A percentile compares a stretch with the other conserved stretches of the same genome.
Evolutionary conservation across 2,797 vertebrate species (phyloP).

Genomic region (Loris lydekkerianus): DNA sequence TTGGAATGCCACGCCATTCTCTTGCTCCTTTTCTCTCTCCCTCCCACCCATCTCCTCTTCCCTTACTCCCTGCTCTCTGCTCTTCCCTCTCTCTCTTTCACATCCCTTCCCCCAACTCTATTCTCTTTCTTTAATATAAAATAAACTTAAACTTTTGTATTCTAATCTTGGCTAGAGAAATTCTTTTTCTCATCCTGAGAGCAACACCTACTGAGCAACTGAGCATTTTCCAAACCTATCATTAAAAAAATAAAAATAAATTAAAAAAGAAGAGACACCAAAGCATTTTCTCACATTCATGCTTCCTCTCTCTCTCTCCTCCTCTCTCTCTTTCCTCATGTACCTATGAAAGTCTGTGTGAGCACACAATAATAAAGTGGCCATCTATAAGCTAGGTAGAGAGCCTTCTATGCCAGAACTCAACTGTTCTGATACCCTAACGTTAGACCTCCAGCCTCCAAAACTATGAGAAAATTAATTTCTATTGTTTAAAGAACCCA

Average conservation of each 20-base stretch:
- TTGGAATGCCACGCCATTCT: no score
- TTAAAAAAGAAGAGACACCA: not conserved
- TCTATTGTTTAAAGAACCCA: not conserved
- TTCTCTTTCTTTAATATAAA: no score
- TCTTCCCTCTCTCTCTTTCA: not conserved
- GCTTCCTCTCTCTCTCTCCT: not conserved
- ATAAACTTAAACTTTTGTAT: no score
- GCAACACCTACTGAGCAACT: no score
- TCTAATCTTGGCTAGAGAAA: no score
- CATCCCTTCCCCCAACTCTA: not conserved
- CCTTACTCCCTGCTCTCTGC: fast-evolving
- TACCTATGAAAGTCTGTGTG: not conserved
- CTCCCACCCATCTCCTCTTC: not conserved
- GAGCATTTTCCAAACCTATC: no score
- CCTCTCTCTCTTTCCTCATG: fast-evolving
- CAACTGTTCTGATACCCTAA: not conserved
- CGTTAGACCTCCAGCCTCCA: not conserved
- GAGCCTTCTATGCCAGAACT: not conserved
- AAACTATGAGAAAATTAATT: not conserved
- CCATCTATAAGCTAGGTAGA: not conserved
- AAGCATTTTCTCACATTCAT: not conserved
- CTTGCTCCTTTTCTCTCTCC: fast-evolving
- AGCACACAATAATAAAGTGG: not conserved
- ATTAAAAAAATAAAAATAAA: no score
- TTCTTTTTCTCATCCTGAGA: no score